Conservation (phyloP, 1,140 invertebrate genomes). For the Meloidogyne exigua region DNA sequence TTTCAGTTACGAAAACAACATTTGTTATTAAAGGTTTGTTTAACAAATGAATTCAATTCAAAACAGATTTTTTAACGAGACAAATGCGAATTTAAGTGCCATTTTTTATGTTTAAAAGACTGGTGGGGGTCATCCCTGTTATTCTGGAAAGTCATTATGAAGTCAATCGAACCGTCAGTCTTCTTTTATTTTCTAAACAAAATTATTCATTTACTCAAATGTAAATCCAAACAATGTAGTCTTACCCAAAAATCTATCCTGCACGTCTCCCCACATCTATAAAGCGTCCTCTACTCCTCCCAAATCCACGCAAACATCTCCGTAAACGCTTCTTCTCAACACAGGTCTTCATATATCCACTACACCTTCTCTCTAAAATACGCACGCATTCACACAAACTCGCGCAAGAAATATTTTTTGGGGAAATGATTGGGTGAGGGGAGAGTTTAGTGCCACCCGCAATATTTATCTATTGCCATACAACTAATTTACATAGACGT, state of each 20-base stretch:
- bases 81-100: too few relatives aligned
- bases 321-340: background rate
- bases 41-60: too few relatives aligned
- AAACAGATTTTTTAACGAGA: too few relatives aligned
- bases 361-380: background rate
- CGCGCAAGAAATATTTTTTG: background rate
- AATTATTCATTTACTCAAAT: background rate
- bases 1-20: too few relatives aligned
- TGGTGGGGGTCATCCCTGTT: too few relatives aligned
- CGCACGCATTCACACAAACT: background rate
- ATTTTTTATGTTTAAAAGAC: too few relatives aligned
- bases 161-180: too few relatives aligned
- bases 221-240: background rate
- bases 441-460: background rate
- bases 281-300: background rate
- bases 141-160: too few relatives aligned
- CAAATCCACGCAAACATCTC: background rate
- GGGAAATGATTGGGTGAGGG: background rate
- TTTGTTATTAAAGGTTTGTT: too few relatives aligned
- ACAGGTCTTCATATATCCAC: background rate
- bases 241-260: background rate
- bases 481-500: background rate
- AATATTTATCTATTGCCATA: background rate
- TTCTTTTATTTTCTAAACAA: too few relatives aligned
- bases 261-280: background rate